phyloP scores from a whole-genome alignment of 2,797 vertebrate species.

The Pseudochirops cupreus region DNA sequence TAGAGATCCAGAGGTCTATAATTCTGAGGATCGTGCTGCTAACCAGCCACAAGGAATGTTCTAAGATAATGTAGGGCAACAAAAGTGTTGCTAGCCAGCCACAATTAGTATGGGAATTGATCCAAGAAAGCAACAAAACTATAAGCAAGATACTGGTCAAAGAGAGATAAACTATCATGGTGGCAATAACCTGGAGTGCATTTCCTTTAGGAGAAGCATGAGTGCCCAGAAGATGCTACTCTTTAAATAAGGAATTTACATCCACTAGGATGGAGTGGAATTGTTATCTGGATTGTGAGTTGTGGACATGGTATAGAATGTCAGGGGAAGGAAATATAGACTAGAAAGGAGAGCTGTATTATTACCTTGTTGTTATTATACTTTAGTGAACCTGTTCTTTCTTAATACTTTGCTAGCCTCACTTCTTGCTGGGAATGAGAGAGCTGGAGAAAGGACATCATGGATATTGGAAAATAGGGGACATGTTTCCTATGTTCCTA shows the following conservation, averaged over 20 bases:
- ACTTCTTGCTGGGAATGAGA: neutral
- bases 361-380: neutral
- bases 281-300: neutral
- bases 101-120: neutral
- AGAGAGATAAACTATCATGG: neutral
- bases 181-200: neutral
- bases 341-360: neutral
- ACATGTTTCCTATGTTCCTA: neutral
- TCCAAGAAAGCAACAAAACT: neutral
- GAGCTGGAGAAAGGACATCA: neutral
- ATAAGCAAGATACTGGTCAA: neutral
- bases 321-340: neutral
- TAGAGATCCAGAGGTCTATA: neutral
- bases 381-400: neutral
- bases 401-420: neutral
- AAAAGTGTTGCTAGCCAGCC: neutral
- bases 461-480: neutral
- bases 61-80: neutral
- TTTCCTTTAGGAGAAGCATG: neutral
- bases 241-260: no score
- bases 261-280: neutral
- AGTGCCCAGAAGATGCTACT: neutral
- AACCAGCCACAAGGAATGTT: neutral
- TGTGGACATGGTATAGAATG: neutral
- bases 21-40: neutral